Evolutionary conservation across 2,888 invertebrate genomes (phyloP), one percentile per base, ranked within the genome.

Genomic region (Hirtodrosophila duncani): DNA sequence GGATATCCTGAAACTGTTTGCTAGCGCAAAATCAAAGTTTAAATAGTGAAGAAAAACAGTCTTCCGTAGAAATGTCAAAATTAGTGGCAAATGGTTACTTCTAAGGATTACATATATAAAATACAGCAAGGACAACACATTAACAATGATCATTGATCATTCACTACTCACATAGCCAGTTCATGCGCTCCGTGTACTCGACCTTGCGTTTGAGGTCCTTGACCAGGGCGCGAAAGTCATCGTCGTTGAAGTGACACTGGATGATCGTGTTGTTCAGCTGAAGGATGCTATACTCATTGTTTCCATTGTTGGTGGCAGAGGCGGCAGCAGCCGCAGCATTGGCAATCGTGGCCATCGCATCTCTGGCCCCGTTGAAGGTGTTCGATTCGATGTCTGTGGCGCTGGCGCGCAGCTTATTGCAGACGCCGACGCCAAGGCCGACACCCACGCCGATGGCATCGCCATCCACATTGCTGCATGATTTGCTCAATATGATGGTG

Each of bases 151-250:
- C 9, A 10, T 9, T 16, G 16, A 16, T 7, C 13, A 1, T 24
- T n/a, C 3, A 30, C 6, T 52, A 87, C 87, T 87, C 66, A 87
- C 87, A 87, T 84, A 87, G 71, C 87, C 87, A 87, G 81, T 87
- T 87, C 86, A 87, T 87, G 68, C 84, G 86, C 61, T 87, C 87
- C 29, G 87, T 86, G 62, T 86, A 87, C 66, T 87, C 87, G 49
- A 87, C 85, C 67, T 87, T 87, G 36, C 85, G 81, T 63, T 85
- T 86, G 48, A 87, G 81, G 74, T 87, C 87, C 74, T 82, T 84
- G 56, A 87, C 84, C 46, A 87, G 59, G 30, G 84, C 82, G 41
- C 85, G 81, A 64, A 87, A 84, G 59, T 87, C 87, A 16, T 85
- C 85, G 59, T 86, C 86, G 41, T 85, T 86, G 63, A 87, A 86